Base-by-base conservation (phyloP, 2,888 invertebrate species). In the Aquatica leii region DNA sequence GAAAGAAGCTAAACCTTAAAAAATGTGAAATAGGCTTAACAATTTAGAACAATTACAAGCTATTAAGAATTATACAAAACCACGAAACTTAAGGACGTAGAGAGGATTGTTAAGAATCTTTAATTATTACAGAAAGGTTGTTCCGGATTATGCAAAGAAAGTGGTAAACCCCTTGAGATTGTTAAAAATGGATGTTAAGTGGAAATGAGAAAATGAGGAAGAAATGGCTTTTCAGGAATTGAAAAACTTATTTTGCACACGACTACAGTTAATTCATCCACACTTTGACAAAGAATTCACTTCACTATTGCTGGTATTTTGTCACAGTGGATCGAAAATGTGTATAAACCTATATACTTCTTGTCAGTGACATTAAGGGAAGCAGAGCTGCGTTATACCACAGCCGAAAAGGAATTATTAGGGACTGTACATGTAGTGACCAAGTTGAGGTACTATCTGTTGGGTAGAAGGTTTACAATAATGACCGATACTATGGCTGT, bases 71-170 rank as follows among this genome's bases (percentile, higher is more conserved):
- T 50, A 15, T 15, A 9, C 0, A 2, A 34, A 8, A 18, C 58
- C 58, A 1, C 37, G 9, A 14, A 56, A 46, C 34, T 17, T 48
- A 1, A 48, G 21, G 17, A 18, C 4, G 5, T 31, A 48, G 17
- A 56, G 46, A 20, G 34, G 35, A 4, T 56, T 56, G 34, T 35
- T 56, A 6, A 34, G 48, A 2, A 2, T 35, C 0, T 9, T 56
- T 6, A 48, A 56, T 48, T 56, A 48, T 12, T 48, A 35, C n/a
- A 56, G 31, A n/a, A 56, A 48, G 17, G 17, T 35, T 24, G 6
- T 6, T 24, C n/a, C n/a, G n/a, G n/a, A n/a, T n/a, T n/a, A n/a
- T n/a, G n/a, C 37, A 8, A n/a, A 50, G 1, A 1, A 9, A n/a
- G 5, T 8, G 0, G 2, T 35, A 0, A 1, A 14, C 2, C 6